Base-by-base conservation (phyloP, 2,888 invertebrate species). In the Anoplius nigerrimus region DNA sequence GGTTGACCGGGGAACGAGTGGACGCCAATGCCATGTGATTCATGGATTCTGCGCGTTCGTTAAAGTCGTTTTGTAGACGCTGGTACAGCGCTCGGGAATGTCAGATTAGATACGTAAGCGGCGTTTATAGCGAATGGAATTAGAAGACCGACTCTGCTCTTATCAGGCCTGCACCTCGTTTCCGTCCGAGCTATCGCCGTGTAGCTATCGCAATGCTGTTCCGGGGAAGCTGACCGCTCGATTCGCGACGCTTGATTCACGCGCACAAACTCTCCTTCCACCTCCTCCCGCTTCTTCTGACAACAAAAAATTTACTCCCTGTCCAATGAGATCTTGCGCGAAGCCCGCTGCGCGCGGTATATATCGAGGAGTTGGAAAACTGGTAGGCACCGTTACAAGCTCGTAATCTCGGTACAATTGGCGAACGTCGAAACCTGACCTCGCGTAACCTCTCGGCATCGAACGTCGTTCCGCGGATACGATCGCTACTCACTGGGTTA, bases 41-140 rank as follows among this genome's bases (percentile, higher is more conserved):
- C 84, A 82, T 84, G 76, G 72, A 84, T 84, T 81, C 78, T 75
- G 79, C 65, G 73, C 72, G 74, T 79, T 77, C 75, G 75, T 74
- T 78, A 70, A 69, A 72, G 70, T 67, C 63, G 72, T 76, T 81
- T 68, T 66, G 71, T 73, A 66, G 69, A 72, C 69, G 69, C 54
- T 69, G 55, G 57, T 61, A 62, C 70, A 71, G 71, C 62, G 56
- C 70, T 69, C 58, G 63, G 48, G 76, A 82, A 81, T 79, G 78
- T 59, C 72, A 82, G 84, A 84, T 84, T 84, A 84, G 84, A 84
- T 84, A 81, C 76, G 80, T 78, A 83, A 84, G 84, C 75, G 70
- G 73, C 77, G 74, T 83, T 84, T 77, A 80, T 78, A 80, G 78
- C 77, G 77, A 79, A 76, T 78, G 76, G 77, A 80, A 84, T 81